Evolutionary conservation across 2,797 vertebrate species (phyloP).

Genomic region (Dendrocincla fuliginosa): DNA sequence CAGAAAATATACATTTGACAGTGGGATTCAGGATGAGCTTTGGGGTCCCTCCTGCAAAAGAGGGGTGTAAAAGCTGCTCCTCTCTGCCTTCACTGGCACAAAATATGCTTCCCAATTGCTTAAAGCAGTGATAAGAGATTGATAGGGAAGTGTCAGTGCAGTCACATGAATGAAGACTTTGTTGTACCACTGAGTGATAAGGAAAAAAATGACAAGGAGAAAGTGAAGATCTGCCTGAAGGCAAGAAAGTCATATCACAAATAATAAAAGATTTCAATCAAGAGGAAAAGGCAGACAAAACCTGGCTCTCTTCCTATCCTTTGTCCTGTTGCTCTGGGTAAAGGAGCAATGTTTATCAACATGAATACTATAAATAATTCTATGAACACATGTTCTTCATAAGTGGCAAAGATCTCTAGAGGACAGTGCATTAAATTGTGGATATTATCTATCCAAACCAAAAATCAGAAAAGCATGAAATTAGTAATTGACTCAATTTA

Average conservation of each 20-base stretch:
- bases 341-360: slow-evolving; percentile 50
- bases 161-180: background rate
- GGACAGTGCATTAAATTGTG: slow-evolving; percentile 72
- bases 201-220: slow-evolving; percentile 10
- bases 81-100: background rate
- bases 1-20: background rate
- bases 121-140: background rate
- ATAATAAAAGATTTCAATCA: slow-evolving; percentile 40
- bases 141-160: background rate
- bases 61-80: background rate
- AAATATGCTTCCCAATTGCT: background rate
- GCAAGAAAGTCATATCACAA: slow-evolving; percentile 12
- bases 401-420: slow-evolving; percentile 76
- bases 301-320: background rate
- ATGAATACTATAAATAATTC: slow-evolving; percentile 53
- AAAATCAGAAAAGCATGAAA: slow-evolving; percentile 82
- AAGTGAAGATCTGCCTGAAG: slow-evolving; percentile 40
- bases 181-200: background rate
- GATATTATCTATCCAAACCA: slow-evolving; percentile 76
- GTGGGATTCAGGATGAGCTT: background rate
- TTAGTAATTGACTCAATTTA: slow-evolving; percentile 82
- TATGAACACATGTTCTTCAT: slow-evolving; percentile 67
- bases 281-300: background rate
- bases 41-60: background rate
- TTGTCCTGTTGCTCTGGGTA: slow-evolving; percentile 3